Base-by-base conservation (phyloP, 2,888 invertebrate species). In the Tenthredo livida region DNA sequence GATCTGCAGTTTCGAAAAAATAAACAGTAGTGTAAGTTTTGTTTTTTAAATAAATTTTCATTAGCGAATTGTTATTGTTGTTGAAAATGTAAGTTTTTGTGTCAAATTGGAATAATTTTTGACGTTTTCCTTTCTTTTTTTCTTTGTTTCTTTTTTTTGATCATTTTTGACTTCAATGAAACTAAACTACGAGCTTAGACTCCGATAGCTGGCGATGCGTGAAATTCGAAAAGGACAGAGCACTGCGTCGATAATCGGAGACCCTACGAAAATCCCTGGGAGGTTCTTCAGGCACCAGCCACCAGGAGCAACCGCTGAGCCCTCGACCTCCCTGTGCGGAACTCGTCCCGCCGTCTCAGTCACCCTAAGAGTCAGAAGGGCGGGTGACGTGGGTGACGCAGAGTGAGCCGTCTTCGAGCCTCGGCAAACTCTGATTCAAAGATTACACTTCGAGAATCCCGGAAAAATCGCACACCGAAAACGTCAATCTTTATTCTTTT, bases 221-320 rank as follows among this genome's bases (percentile, higher is more conserved):
- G 47, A 65, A 65, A 84, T 33, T 58, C 47, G 61, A 80, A 80
- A 80, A 72, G 67, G 58, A 84, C 50, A 82, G 47, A 78, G 65
- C 72, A 72, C 37, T 54, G 58, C 85, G 73, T 85, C 73, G 85
- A 84, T 85, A 85, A 85, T 85, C 85, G 85, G 21, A 73, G 61
- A 67, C 65, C 83, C 85, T 80, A 85, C 80, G 82, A 72, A 85
- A 85, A 85, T 85, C 85, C 85, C 84, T 73, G 85, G 40, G 72
- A 82, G 70, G 25, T 82, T 82, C 50, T 83, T 47, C 67, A 43
- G 82, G 21, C 37, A 58, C n/a, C n/a, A 65, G 40, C 15, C 17
- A 10, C 10, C 67, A 33, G 54, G 25, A 54, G 54, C 37, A 43
- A 61, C 33, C 47, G 29, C 40, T 15, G 40, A 80, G 29, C 58